Evolutionary conservation across 2,797 vertebrate species (phyloP).

Genomic region (Manis pentadactyla): DNA sequence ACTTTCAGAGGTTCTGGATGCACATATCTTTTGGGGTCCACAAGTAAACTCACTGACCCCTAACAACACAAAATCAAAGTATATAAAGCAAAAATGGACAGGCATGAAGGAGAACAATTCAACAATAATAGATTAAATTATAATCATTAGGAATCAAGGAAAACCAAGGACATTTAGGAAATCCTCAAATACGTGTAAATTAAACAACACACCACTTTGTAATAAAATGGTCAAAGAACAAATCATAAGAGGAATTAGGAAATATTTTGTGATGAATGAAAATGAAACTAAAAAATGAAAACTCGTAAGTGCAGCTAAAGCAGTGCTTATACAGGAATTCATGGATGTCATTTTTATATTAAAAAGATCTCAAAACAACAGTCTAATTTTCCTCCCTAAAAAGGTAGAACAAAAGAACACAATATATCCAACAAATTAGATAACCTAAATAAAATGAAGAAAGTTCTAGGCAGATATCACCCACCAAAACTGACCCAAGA

Average conservation of each 20-base stretch:
- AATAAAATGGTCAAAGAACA: background rate
- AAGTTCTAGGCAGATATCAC: background rate
- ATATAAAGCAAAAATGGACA: background rate
- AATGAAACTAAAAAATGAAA: background rate
- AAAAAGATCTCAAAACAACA: background rate
- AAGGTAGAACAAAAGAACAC: background rate
- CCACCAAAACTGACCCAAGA: background rate
- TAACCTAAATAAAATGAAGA: background rate
- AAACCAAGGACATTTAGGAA: background rate
- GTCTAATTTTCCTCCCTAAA: background rate
- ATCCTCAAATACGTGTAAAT: background rate
- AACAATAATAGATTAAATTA: background rate
- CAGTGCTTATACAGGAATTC: background rate
- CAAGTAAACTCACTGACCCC: background rate
- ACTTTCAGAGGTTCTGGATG: background rate
- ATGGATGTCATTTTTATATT: background rate
- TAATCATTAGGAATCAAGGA: background rate
- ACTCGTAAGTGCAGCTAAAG: background rate
- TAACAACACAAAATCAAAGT: background rate
- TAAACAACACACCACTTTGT: background rate
- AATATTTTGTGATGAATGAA: background rate
- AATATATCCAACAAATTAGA: background rate
- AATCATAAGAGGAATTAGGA: background rate
- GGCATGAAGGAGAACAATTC: background rate
- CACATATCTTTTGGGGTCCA: background rate